Conservation (phyloP, 2,888 invertebrate genomes). For the Dusona sp. region DNA sequence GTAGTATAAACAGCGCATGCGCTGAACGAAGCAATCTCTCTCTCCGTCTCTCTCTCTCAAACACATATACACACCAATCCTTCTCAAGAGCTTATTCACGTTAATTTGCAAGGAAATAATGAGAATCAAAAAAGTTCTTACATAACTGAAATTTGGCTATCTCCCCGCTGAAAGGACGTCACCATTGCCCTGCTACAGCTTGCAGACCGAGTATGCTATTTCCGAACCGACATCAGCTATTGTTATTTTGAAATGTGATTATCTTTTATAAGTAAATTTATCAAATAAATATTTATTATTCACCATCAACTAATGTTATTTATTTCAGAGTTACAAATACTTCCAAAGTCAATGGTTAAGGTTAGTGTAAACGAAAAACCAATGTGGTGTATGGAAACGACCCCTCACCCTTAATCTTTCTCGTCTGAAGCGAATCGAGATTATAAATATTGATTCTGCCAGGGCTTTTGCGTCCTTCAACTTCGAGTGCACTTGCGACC, state of each 20-base stretch:
- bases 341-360: conserved; percentile 27
- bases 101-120: neutral
- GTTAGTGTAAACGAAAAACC: conserved; percentile 71
- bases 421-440: conserved; percentile 78
- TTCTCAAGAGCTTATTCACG: no score
- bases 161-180: neutral
- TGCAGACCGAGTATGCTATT: neutral
- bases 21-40: no score
- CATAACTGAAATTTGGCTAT: neutral
- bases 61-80: no score
- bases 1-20: no score
- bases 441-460: conserved; percentile 84
- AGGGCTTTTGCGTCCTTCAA: conserved; percentile 79
- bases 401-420: conserved; percentile 71
- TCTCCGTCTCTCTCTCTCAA: no score
- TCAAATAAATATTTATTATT: conserved; percentile 9
- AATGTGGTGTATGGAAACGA: conserved; percentile 62
- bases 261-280: neutral
- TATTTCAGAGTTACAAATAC: neutral
- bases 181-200: neutral
- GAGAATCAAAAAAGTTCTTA: neutral
- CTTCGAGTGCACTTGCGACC: conserved; percentile 79
- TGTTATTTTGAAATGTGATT: neutral
- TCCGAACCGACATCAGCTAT: neutral
- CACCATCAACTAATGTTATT: neutral